phyloP scores from a whole-genome alignment of 2,113 vertebrate genomes.

The Chauna torquata region DNA sequence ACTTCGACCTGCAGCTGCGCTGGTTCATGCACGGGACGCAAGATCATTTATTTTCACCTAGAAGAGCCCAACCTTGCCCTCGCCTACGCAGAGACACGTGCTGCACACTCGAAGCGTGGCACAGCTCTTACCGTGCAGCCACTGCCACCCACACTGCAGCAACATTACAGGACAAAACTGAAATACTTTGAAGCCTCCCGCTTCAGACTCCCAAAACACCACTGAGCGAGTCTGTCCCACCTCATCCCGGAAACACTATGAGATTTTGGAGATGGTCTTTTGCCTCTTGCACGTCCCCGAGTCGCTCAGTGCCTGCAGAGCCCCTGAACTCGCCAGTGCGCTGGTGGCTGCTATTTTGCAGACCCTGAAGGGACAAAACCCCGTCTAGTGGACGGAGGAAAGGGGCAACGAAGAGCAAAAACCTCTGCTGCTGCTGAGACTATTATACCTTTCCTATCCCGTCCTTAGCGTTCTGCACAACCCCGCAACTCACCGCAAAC shows the following conservation, averaged over 20 bases:
- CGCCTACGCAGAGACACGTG: accelerated
- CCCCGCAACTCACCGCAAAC: not conserved
- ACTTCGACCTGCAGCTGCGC: not conserved
- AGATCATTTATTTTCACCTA: too few species aligned
- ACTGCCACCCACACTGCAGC: accelerated
- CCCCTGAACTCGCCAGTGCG: not conserved
- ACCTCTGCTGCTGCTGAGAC: not conserved
- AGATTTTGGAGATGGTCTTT: not conserved
- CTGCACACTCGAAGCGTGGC: accelerated
- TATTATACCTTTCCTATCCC: not conserved
- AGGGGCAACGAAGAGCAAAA: not conserved
- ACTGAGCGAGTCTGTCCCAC: not conserved
- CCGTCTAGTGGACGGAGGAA: not conserved
- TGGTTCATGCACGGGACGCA: accelerated
- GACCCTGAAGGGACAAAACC: not conserved
- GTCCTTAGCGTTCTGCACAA: not conserved
- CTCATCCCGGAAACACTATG: not conserved
- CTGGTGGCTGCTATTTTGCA: not conserved
- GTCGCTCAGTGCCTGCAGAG: not conserved
- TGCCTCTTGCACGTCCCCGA: not conserved
- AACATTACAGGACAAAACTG: not conserved
- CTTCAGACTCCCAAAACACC: not conserved
- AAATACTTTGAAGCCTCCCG: not conserved
- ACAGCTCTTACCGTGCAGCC: not conserved
- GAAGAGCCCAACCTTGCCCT: not conserved